phyloP scores from a whole-genome alignment of 2,888 invertebrate genomes.

The Lepidonotus clava region DNA sequence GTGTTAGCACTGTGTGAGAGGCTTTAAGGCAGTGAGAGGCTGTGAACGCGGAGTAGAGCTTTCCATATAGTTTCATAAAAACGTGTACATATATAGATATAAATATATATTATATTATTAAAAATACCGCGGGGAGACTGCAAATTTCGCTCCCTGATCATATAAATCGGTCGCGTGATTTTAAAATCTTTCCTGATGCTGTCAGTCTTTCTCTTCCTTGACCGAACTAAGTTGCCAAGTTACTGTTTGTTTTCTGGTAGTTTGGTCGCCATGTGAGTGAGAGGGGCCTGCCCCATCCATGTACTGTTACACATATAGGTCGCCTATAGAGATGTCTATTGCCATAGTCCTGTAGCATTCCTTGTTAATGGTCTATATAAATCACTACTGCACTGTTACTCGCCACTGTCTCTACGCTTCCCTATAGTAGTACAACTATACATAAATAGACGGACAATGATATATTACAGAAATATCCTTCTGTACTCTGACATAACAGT shows the following conservation, averaged over 20 bases:
- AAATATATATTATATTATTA: too few relatives aligned
- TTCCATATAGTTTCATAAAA: constrained; percentile 30
- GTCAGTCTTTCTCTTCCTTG: background rate
- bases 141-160: background rate
- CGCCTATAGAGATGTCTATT: too few relatives aligned
- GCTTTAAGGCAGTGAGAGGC: background rate
- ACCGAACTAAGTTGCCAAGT: too few relatives aligned
- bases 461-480: too few relatives aligned
- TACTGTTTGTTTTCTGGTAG: background rate
- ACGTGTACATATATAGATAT: background rate
- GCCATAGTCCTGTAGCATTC: too few relatives aligned
- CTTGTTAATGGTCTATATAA: too few relatives aligned
- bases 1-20: background rate
- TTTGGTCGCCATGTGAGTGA: background rate
- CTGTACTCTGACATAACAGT: too few relatives aligned
- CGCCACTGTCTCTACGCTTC: too few relatives aligned
- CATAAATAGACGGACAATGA: too few relatives aligned
- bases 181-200: background rate
- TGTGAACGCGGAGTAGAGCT: constrained; percentile 36
- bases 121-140: background rate
- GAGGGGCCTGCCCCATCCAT: background rate
- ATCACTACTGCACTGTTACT: too few relatives aligned
- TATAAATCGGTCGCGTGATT: background rate
- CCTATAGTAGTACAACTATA: too few relatives aligned
- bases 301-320: too few relatives aligned